Percentiles rank a stretch among this genome's conserved stretches.
Evolutionary conservation across 2,797 vertebrate genomes (phyloP).

Genomic region (Brachyalestes nurse): DNA sequence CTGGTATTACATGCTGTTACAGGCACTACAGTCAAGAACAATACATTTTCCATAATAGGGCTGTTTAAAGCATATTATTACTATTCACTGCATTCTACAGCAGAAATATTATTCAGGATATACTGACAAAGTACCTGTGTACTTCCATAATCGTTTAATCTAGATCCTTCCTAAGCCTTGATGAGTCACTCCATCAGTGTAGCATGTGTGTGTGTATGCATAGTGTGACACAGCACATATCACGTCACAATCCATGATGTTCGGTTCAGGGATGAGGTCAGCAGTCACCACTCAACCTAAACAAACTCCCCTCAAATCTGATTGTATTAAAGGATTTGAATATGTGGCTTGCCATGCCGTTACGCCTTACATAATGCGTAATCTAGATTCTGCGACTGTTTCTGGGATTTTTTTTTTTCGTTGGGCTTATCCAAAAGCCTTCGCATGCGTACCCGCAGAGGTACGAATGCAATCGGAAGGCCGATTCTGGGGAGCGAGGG

Average conservation of each 20-base stretch:
- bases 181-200: constrained; percentile 4
- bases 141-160: background rate
- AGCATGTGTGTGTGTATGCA: background rate
- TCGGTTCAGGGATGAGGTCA: background rate
- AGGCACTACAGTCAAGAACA: no score
- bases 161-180: background rate
- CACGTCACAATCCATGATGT: background rate
- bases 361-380: constrained; percentile 40
- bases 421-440: background rate
- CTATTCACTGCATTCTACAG: background rate
- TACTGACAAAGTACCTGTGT: background rate
- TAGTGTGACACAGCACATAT: background rate
- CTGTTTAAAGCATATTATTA: no score
- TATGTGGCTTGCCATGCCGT: constrained; percentile 14
- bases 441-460: constrained; percentile 7
- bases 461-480: background rate
- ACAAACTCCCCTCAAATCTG: constrained; percentile 16
- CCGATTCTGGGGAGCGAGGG: background rate
- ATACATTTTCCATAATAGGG: no score
- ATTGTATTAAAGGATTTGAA: constrained; percentile 39
- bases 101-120: background rate
- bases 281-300: background rate
- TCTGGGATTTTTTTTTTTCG: constrained; percentile 6
- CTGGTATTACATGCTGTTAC: no score
- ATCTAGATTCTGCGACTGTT: constrained; percentile 28